Evolutionary conservation across 2,888 invertebrate species (phyloP), one percentile per base, ranked within the genome.

Genomic region (Theretra japonica): DNA sequence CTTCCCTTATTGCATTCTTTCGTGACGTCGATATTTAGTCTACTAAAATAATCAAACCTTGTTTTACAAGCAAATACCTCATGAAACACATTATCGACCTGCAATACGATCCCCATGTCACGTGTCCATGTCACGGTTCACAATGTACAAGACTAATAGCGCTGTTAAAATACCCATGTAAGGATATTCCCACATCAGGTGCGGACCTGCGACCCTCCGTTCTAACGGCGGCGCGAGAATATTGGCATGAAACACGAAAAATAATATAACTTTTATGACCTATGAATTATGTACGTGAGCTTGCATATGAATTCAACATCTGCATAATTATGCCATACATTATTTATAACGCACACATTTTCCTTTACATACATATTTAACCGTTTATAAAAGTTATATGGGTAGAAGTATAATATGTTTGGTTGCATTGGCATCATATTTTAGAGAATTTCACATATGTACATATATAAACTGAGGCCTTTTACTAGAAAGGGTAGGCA

Each of bases 291-390:
- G 30, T 58, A 65, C 65, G 71, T 57, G 65, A 3, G 62, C 65
- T 33, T 41, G 59, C 60, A 41, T 33, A 70, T 62, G 65, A 53
- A 62, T 56, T 23, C 30, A 19, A 23, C 30, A 62, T 65, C 65
- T 30, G 56, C 71, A 65, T 71, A 62, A 65, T 71, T 71, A 71
- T 71, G 25, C 65, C 71, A 71, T 71, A 71, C 62, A 65, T 71
- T 71, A 68, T 65, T 33, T 41, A 48, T 65, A 65, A 5, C 41
- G 48, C 65, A 48, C 41, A 65, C 48, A 65, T 48, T 48, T 48
- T 41, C 23, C 23, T 48, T 65, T 48, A 48, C 65, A 65, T 65
- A 65, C 65, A 65, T 65, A 65, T 65, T 62, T 62, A 33, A 65
- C 48, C 41, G 23, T 65, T 41, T 25, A 41, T 62, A 23, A 41